Evolutionary conservation across 1,140 invertebrate species (phyloP).

Genomic region (Drosophila bipectinata): DNA sequence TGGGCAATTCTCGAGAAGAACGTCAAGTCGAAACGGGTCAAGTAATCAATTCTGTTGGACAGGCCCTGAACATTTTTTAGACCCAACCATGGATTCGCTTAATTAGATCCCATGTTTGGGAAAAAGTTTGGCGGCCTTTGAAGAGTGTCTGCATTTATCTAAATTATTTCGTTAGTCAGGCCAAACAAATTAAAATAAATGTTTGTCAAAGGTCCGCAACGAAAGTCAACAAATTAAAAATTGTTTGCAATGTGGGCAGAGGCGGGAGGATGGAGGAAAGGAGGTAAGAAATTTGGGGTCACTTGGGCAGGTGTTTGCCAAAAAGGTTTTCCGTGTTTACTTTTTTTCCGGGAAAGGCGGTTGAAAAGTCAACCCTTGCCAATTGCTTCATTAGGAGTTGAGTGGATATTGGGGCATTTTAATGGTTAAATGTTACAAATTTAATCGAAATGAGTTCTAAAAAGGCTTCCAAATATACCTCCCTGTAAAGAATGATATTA

Average conservation of each 20-base stretch:
- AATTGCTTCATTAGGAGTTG: constrained; percentile 61
- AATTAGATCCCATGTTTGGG: constrained; percentile 51
- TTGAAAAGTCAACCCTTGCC: constrained; percentile 41
- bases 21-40: constrained; percentile 34
- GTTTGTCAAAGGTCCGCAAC: constrained; percentile 46
- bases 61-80: constrained; percentile 37
- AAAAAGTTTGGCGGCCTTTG: constrained; percentile 9
- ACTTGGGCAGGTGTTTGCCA: constrained; percentile 52
- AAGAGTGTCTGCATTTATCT: constrained; percentile 58
- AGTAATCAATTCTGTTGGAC: constrained; percentile 61
- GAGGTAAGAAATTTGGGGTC: constrained; percentile 27
- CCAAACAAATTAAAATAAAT: constrained; percentile 76
- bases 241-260: constrained; percentile 35
- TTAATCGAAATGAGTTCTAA: constrained; percentile 1
- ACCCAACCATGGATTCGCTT: constrained; percentile 36
- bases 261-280: background rate
- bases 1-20: constrained; percentile 49
- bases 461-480: background rate
- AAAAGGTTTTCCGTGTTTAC: constrained; percentile 51
- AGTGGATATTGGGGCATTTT: constrained; percentile 15
- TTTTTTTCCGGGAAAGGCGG: background rate
- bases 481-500: background rate
- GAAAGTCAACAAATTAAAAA: constrained; percentile 73
- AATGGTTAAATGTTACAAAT: background rate
- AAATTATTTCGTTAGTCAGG: constrained; percentile 71